A percentile compares a stretch with the other conserved stretches of the same genome.
These are phyloP conservation scores for Penaeus monodon DNA, from an alignment of 2,888 invertebrate species.

Conservation along the genomic window DNA sequence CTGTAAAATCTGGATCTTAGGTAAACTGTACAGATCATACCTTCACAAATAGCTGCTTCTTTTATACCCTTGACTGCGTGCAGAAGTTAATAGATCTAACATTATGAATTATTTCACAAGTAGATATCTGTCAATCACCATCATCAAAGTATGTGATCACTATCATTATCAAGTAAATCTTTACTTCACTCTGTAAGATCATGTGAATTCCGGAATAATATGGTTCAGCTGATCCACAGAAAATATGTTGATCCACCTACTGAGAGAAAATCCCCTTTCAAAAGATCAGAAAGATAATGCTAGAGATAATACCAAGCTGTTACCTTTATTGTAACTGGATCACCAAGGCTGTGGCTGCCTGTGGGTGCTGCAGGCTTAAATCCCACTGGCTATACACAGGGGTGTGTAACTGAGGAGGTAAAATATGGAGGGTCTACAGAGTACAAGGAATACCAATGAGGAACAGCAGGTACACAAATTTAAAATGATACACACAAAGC, in stretches of 20 bases:
- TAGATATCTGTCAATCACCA: background rate
- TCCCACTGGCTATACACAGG: slow-evolving; percentile 71
- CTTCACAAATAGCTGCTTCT: no score
- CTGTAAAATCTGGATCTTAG: no score
- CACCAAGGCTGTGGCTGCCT: slow-evolving; percentile 68
- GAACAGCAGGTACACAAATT: background rate
- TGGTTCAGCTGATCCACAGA: no score
- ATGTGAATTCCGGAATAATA: slow-evolving; percentile 1
- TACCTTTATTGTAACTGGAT: slow-evolving; percentile 68
- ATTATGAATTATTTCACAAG: background rate
- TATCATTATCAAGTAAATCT: background rate
- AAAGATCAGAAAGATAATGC: no score
- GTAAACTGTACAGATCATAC: no score
- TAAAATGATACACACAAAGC: background rate
- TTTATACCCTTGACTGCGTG: no score
- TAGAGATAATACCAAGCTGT: background rate
- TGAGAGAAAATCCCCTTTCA: no score
- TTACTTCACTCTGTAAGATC: no score
- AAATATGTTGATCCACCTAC: no score
- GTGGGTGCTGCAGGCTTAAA: slow-evolving; percentile 68
- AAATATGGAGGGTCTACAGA: slow-evolving; percentile 13
- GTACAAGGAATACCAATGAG: background rate
- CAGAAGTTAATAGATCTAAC: no score
- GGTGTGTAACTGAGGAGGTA: slow-evolving; percentile 69
- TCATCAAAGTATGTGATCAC: background rate